These are phyloP conservation scores for Orchesellides sinensis DNA, from an alignment of 2,888 invertebrate genomes.

Conservation along the genomic window DNA sequence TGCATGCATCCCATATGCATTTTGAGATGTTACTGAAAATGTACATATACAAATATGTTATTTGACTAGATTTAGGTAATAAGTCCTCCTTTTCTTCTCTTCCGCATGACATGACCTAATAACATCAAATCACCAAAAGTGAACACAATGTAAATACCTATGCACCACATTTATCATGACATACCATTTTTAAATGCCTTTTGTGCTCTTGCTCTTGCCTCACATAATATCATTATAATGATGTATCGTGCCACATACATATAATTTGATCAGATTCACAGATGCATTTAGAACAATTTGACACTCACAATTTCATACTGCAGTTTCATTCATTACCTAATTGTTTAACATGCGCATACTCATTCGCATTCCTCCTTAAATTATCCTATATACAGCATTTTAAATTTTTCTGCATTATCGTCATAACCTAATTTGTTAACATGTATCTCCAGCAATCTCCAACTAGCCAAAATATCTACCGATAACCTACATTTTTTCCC, in stretches of 20 bases:
- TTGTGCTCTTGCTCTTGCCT: not conserved
- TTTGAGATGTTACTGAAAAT: constrained; percentile 40
- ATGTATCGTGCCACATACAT: too few relatives aligned
- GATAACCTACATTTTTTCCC: too few relatives aligned
- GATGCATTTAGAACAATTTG: too few relatives aligned
- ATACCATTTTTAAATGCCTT: not conserved
- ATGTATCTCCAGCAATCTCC: not conserved
- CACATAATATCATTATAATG: not conserved
- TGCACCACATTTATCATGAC: not conserved
- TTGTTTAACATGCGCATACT: too few relatives aligned
- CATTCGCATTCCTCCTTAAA: too few relatives aligned
- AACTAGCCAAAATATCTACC: too few relatives aligned
- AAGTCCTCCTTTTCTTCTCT: constrained; percentile 56
- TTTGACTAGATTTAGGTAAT: constrained; percentile 59
- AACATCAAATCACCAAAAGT: constrained; percentile 63
- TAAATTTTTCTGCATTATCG: too few relatives aligned
- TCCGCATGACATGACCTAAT: constrained; percentile 67
- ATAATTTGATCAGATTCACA: too few relatives aligned
- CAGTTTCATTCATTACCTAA: too few relatives aligned
- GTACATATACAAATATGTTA: not conserved
- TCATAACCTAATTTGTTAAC: not conserved
- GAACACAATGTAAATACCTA: constrained; percentile 25
- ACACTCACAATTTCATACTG: too few relatives aligned
- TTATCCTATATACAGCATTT: too few relatives aligned
- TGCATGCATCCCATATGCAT: not conserved